These are phyloP conservation scores for Lepidotrigona ventralis DNA, from an alignment of 1,140 invertebrate species.

Conservation along the genomic window DNA sequence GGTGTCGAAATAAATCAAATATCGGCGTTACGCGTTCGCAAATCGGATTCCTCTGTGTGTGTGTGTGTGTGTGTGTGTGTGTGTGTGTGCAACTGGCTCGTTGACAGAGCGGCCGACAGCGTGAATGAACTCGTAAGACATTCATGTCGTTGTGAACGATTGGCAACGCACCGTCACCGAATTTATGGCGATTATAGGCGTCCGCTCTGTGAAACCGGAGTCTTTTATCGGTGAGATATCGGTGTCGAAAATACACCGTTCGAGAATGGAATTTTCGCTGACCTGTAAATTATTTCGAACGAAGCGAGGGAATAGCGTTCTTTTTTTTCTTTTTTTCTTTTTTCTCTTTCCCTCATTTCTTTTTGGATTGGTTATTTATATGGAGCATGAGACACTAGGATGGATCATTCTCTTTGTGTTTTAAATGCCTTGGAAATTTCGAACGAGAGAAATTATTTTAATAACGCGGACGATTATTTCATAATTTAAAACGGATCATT, in stretches of 20 bases:
- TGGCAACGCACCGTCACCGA: neutral
- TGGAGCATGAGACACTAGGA: no score
- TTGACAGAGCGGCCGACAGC: conserved; percentile 9
- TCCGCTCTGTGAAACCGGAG: neutral
- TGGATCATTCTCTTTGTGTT: no score
- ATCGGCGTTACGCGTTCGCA: conserved; percentile 31
- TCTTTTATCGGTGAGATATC: neutral
- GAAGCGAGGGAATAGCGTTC: neutral
- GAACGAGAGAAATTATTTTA: no score
- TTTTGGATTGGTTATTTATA: neutral
- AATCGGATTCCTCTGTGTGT: conserved; percentile 26
- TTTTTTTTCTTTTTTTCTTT: neutral
- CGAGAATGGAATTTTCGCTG: neutral
- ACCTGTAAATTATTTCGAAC: neutral
- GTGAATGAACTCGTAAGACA: conserved; percentile 42
- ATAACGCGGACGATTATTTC: no score
- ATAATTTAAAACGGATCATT: no score
- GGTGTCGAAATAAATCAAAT: conserved; percentile 39
- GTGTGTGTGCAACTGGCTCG: conserved; percentile 12
- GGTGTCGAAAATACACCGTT: no score
- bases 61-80: no score
- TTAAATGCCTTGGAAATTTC: no score
- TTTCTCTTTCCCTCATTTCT: neutral
- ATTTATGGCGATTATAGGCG: conserved; percentile 20
- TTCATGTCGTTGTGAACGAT: neutral